phyloP scores from a whole-genome alignment of 2,888 invertebrate genomes.

The Catonia carolina region DNA sequence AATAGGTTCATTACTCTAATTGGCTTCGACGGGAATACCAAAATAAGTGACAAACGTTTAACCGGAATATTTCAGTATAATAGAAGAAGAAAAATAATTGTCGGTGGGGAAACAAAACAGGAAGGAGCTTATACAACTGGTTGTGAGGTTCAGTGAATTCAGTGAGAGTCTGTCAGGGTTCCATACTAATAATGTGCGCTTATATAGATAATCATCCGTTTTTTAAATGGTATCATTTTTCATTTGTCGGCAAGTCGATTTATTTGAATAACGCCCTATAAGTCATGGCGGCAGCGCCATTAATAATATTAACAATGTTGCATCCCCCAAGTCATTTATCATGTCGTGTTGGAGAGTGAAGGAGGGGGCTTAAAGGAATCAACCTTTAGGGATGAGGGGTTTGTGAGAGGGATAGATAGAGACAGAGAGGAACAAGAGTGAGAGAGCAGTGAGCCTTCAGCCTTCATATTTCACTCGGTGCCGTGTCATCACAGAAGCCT shows the following conservation, averaged over 20 bases:
- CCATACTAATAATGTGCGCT: conserved; percentile 3
- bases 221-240: conserved; percentile 20
- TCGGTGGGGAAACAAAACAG: too few species aligned
- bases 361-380: conserved; percentile 18
- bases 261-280: conserved; percentile 25
- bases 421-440: too few species aligned
- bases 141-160: too few species aligned
- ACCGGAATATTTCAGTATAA: too few species aligned
- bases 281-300: conserved; percentile 22
- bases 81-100: too few species aligned
- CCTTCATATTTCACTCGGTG: conserved; percentile 21
- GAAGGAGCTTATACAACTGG: too few species aligned
- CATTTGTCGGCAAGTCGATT: conserved; percentile 21
- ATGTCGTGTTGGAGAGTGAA: not conserved
- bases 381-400: conserved; percentile 1
- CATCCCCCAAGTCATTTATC: conserved; percentile 23
- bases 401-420: too few species aligned
- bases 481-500: conserved; percentile 10
- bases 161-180: not conserved
- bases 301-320: conserved; percentile 27
- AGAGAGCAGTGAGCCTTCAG: too few species aligned
- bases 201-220: conserved; percentile 13
- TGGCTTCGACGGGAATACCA: too few species aligned
- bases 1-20: too few species aligned
- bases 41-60: too few species aligned